Conservation (phyloP, 2,113 vertebrate species). For the Thalassoma bifasciatum region DNA sequence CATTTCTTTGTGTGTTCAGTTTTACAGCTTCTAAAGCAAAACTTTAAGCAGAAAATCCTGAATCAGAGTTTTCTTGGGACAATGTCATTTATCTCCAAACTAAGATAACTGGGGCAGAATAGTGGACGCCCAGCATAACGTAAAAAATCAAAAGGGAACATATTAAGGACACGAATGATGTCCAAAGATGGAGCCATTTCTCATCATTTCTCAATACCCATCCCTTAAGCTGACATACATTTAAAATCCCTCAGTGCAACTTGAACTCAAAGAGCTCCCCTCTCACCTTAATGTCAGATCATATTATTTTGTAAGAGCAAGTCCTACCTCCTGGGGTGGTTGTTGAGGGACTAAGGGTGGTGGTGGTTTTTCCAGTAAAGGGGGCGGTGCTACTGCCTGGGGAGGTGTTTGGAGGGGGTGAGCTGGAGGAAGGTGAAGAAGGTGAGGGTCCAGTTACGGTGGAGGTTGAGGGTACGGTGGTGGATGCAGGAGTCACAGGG, state of each 20-base stretch:
- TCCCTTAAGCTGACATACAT: too few species aligned
- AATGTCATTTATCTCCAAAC: too few species aligned
- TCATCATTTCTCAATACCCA: too few species aligned
- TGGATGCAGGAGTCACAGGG: conserved; percentile 17
- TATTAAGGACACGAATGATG: too few species aligned
- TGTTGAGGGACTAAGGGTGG: conserved; percentile 57
- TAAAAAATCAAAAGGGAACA: too few species aligned
- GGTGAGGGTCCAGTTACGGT: conserved; percentile 25
- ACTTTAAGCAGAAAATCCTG: too few species aligned
- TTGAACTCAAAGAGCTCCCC: neutral
- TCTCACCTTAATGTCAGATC: conserved; percentile 14
- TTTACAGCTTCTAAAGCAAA: too few species aligned
- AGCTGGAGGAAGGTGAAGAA: conserved; percentile 50
- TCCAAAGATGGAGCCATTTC: too few species aligned
- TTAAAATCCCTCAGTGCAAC: neutral
- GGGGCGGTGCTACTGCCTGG: conserved; percentile 45
- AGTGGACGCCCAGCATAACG: too few species aligned
- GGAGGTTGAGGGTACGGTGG: conserved; percentile 9
- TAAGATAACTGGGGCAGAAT: too few species aligned
- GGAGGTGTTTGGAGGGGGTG: conserved; percentile 42
- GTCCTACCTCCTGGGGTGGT: conserved; percentile 67
- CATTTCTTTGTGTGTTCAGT: too few species aligned
- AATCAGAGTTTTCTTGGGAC: too few species aligned
- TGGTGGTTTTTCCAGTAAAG: conserved; percentile 35
- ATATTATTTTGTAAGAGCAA: conserved; percentile 20